Conservation (phyloP, 2,113 vertebrate species). For the Cynopterus brachyotis region DNA sequence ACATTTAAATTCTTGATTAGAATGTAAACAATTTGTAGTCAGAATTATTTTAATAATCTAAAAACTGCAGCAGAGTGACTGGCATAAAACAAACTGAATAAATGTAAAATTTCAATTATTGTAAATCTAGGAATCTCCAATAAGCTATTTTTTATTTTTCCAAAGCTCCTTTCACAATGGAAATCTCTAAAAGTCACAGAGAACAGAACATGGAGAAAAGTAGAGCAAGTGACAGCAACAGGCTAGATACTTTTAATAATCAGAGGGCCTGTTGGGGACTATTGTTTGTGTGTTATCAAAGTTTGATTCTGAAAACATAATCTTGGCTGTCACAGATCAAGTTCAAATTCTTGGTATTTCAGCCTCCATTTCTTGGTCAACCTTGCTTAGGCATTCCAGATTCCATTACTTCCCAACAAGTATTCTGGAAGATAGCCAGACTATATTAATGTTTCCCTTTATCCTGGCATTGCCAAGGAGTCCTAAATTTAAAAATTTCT, state of each 20-base stretch:
- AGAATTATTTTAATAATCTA: constrained; percentile 5
- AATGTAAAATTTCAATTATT: constrained; percentile 1
- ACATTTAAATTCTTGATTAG: constrained; percentile 18
- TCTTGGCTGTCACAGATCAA: not conserved
- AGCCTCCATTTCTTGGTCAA: not conserved
- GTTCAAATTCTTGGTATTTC: not conserved
- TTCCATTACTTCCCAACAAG: not conserved
- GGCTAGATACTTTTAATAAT: not conserved
- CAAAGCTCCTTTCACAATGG: not conserved
- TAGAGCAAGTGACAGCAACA: not conserved
- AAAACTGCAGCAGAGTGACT: not conserved
- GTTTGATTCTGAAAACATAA: not conserved
- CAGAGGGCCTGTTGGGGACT: not conserved
- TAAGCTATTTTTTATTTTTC: not conserved
- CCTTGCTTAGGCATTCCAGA: not conserved
- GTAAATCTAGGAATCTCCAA: not conserved
- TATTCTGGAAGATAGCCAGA: not conserved
- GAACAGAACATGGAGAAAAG: not conserved
- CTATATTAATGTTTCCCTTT: not conserved
- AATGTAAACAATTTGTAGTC: not conserved
- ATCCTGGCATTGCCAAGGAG: not conserved
- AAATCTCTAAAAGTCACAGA: not conserved
- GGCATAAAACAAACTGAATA: not conserved
- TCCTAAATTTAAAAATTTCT: constrained; percentile 5
- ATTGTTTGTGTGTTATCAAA: not conserved